Conservation (phyloP, 2,113 vertebrate genomes). For the Lutjanus erythropterus region DNA sequence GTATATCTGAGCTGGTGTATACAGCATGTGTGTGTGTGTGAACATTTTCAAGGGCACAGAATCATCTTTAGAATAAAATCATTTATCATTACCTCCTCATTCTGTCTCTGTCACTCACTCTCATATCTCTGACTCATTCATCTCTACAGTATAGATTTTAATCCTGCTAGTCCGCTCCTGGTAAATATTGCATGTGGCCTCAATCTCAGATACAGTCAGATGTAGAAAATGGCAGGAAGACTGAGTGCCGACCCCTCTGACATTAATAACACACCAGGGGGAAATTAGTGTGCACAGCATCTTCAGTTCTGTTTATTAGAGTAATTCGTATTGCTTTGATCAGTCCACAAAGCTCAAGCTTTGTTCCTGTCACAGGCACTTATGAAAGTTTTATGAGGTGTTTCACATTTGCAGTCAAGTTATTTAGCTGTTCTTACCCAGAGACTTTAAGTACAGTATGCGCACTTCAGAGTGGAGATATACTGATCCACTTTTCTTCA, state of each 20-base stretch:
- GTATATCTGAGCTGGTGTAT: constrained; percentile 16
- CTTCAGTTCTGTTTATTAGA: constrained; percentile 32
- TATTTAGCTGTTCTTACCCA: neutral
- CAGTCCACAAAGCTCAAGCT: constrained; percentile 5
- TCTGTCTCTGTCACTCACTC: neutral
- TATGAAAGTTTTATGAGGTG: neutral
- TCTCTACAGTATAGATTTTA: constrained; percentile 45
- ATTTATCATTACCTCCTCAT: constrained; percentile 32
- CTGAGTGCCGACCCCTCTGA: neutral
- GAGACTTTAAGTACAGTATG: neutral
- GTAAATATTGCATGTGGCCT: constrained; percentile 40
- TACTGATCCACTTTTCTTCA: too few species aligned
- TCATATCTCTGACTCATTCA: neutral
- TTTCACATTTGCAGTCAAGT: constrained; percentile 1
- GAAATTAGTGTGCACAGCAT: constrained; percentile 33
- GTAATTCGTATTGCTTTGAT: constrained; percentile 30
- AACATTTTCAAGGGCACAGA: constrained; percentile 23
- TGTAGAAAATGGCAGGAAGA: constrained; percentile 17
- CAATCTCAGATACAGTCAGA: neutral
- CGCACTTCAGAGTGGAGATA: too few species aligned
- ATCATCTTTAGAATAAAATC: constrained; percentile 30
- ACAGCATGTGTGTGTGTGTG: neutral
- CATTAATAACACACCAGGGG: constrained; percentile 25
- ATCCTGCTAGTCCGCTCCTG: constrained; percentile 11
- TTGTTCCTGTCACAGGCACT: neutral